Conservation (phyloP, 2,113 vertebrate genomes). For the Reinhardtius hippoglossoides region DNA sequence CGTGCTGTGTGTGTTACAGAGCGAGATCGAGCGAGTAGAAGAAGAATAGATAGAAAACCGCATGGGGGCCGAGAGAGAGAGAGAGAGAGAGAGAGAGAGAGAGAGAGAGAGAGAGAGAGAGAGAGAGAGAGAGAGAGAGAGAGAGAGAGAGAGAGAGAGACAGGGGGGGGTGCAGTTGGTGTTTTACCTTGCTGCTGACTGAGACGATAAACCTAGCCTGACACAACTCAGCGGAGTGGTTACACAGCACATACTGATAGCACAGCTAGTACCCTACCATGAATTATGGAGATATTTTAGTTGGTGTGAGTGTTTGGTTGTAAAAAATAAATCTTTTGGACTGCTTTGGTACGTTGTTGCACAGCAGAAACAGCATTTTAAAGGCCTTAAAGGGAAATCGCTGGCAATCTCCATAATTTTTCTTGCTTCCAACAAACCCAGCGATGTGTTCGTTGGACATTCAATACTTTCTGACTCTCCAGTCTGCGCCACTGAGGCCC, state of each 20-base stretch:
- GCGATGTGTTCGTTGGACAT: constrained; percentile 17
- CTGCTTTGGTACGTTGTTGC: constrained; percentile 32
- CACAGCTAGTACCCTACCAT: constrained; percentile 42
- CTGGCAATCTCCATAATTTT: background rate
- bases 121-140: constrained; percentile 61
- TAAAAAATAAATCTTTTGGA: constrained; percentile 13
- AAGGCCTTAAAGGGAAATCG: constrained; percentile 32
- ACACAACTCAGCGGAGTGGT: constrained; percentile 63
- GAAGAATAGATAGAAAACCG: constrained; percentile 67
- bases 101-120: constrained; percentile 30
- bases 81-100: background rate
- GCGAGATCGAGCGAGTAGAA: constrained; percentile 56
- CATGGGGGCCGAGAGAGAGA: constrained; percentile 64
- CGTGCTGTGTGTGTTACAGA: constrained; percentile 52
- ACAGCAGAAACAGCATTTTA: constrained; percentile 31
- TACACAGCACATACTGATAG: constrained; percentile 57
- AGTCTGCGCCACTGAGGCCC: background rate
- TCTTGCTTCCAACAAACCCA: constrained; percentile 19
- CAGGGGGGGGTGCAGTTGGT: constrained; percentile 11
- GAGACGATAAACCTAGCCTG: constrained; percentile 59
- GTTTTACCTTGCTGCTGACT: constrained; percentile 64
- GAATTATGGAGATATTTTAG: constrained; percentile 65
- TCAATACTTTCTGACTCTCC: constrained; percentile 25
- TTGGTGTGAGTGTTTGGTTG: constrained; percentile 38
- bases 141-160: background rate